Conservation (phyloP, 2,888 invertebrate genomes). For the Papilio demoleus region DNA sequence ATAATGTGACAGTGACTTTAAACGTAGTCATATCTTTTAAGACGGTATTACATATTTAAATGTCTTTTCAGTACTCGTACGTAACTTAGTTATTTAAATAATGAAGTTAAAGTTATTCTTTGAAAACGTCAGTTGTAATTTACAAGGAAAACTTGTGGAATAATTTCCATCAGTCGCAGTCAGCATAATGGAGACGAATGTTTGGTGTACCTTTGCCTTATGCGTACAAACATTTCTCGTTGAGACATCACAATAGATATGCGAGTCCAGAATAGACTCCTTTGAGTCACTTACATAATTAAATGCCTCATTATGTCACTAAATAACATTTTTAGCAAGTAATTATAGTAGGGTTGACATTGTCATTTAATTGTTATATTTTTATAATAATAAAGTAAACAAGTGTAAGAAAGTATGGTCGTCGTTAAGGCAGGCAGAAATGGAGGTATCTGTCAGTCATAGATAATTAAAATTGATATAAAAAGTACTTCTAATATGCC, state of each 20-base stretch:
- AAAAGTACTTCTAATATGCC: too few relatives aligned
- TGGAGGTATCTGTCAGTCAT: too few relatives aligned
- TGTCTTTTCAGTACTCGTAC: too few relatives aligned
- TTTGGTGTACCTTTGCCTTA: conserved; percentile 10
- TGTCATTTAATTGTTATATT: neutral
- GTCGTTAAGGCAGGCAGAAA: too few relatives aligned
- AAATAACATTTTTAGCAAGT: conserved; percentile 60
- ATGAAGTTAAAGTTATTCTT: conserved; percentile 10
- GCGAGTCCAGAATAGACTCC: conserved; percentile 6
- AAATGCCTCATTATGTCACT: conserved; percentile 48
- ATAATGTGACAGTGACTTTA: too few relatives aligned
- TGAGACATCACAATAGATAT: conserved; percentile 39
- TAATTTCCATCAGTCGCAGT: conserved; percentile 18
- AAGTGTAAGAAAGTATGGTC: too few relatives aligned
- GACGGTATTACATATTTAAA: too few relatives aligned
- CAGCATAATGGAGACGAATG: conserved; percentile 32
- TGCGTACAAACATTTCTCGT: conserved; percentile 37
- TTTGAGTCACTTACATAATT: conserved; percentile 36
- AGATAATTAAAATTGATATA: too few relatives aligned
- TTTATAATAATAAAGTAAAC: neutral
- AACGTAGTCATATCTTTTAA: too few relatives aligned
- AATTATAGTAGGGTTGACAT: conserved; percentile 46
- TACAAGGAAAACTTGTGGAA: conserved; percentile 7
- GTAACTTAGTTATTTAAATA: conserved; percentile 6
- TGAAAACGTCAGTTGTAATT: neutral